These are phyloP conservation scores for Alligator sinensis DNA, from an alignment of 2,113 vertebrate genomes.

Conservation along the genomic window DNA sequence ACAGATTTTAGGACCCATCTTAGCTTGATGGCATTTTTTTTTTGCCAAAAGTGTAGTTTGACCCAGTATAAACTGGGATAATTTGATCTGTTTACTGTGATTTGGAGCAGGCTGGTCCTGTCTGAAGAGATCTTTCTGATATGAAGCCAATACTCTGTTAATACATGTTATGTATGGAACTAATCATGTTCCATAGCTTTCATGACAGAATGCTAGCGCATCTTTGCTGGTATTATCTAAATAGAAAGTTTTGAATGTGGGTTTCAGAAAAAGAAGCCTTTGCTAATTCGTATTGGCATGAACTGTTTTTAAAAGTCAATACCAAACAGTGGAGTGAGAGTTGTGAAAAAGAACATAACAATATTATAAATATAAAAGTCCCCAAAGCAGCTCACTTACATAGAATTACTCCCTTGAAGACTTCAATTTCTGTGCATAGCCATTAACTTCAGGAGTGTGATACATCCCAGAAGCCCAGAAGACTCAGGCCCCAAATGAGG, in stretches of 20 bases:
- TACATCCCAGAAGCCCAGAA: not conserved
- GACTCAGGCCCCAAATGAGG: not conserved
- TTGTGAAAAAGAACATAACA: not conserved
- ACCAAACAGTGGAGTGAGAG: fast-evolving
- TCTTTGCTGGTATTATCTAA: not conserved
- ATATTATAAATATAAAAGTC: not conserved
- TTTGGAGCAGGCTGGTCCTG: not conserved
- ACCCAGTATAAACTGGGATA: not conserved
- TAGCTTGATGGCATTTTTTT: not conserved
- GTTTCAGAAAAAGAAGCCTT: not conserved
- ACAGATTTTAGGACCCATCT: not conserved
- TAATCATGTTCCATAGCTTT: not conserved
- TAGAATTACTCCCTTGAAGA: no score
- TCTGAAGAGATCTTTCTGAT: fast-evolving
- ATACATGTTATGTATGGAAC: no score
- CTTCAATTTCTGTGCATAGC: fast-evolving
- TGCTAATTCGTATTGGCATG: not conserved
- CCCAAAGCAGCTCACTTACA: not conserved
- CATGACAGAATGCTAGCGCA: not conserved
- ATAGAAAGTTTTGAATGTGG: fast-evolving
- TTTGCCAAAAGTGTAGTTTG: fast-evolving
- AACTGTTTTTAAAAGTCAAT: not conserved
- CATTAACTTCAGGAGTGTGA: fast-evolving
- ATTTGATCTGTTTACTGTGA: not conserved
- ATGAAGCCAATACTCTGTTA: not conserved